Evolutionary conservation across 2,888 invertebrate species (phyloP), one percentile per base, ranked within the genome.

Genomic region (Vanessa cardui): DNA sequence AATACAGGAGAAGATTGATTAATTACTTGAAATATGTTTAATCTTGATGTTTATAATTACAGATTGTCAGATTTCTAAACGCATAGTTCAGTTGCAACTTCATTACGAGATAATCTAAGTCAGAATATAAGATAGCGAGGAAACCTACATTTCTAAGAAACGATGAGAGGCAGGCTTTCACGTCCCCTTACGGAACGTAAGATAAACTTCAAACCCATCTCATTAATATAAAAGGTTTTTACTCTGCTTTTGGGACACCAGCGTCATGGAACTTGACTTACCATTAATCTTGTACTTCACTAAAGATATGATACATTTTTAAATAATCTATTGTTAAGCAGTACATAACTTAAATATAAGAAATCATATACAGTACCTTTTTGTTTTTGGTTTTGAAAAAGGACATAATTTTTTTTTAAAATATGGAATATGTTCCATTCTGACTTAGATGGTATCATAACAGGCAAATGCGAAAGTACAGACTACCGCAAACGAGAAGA

Each of bases 181-280:
- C 18, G 49, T 47, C 6, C 60, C 46, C 31, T 46, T n/a, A 16
- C 21, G 33, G 33, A 61, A 31, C 31, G 61, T 18, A 49, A 31
- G 26, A 61, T 49, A 49, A 49, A 61, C 49, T 47, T 26, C 26
- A 18, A 31, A 49, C 31, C 49, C 61, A 61, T 61, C 61, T 61
- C 61, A 61, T 61, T 61, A 61, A 61, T 61, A 61, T 46, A 61
- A 49, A 61, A 61, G 49, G 8, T 61, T 33, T 49, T 61, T 47
- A 16, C 56, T 39, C 21, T 26, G 46, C 59, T 59, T 39, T 47
- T 45, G 60, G 60, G 49, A 49, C 61, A 61, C 16, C n/a, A 33
- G 56, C 56, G 18, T 15, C 15, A 20, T 46, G 1, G 46, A 46
- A 46, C 31, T 61, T 61, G 49, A 33, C 49, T 49, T 61, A 31